phyloP scores from a whole-genome alignment of 1,140 invertebrate species.

The Lutraria rhynchaena region DNA sequence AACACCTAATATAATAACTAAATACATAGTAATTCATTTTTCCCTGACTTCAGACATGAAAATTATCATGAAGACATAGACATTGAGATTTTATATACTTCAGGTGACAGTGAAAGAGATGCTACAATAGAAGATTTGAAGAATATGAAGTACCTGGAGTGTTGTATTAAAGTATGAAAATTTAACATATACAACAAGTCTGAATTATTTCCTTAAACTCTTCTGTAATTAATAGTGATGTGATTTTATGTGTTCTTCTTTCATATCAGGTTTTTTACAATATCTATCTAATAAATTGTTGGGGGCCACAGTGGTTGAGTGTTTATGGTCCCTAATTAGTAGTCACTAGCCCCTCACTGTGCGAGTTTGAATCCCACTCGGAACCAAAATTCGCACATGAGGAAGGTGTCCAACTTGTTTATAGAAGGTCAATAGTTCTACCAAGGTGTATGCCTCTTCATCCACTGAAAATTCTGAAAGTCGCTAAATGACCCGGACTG shows the following conservation, averaged over 20 bases:
- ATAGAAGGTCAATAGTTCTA: neutral
- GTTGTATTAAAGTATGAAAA: slow-evolving; percentile 85
- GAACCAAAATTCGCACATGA: no score
- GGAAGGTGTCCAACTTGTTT: neutral
- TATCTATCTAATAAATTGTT: neutral
- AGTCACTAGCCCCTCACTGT: no score
- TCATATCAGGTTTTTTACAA: neutral
- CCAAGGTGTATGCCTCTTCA: no score
- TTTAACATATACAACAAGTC: neutral
- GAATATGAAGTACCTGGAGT: slow-evolving; percentile 88
- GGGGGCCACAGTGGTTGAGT: neutral
- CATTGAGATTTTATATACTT: no score
- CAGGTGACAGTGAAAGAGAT: slow-evolving; percentile 86
- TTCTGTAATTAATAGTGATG: neutral
- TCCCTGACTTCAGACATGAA: no score
- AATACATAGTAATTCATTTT: no score
- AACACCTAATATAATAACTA: no score
- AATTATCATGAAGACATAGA: no score
- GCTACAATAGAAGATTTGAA: slow-evolving; percentile 89
- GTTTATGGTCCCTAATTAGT: neutral
- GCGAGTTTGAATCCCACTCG: no score
- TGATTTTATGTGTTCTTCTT: neutral
- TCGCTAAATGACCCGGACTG: no score
- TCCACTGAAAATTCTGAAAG: no score
- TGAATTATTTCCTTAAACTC: neutral